Percentiles rank a stretch among this genome's conserved stretches.
These are phyloP conservation scores for Metaphire vulgaris DNA, from an alignment of 1,140 invertebrate species.

Conservation along the genomic window DNA sequence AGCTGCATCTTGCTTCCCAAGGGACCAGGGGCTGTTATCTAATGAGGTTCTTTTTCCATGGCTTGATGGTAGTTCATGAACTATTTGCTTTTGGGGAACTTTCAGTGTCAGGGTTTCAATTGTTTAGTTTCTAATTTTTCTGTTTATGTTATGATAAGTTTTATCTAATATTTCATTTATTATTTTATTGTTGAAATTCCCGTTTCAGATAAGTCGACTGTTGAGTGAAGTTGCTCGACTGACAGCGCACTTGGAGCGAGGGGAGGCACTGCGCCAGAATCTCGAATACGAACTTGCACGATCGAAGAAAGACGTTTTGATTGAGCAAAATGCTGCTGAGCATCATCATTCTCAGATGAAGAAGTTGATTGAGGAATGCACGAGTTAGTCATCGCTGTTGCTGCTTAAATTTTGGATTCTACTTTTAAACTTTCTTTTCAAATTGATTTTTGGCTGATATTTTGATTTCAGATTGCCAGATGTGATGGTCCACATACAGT, in stretches of 20 bases:
- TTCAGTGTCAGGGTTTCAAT: background rate
- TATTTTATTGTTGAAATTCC: background rate
- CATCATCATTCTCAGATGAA: background rate
- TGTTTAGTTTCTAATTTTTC: background rate
- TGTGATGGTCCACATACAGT: too few species aligned
- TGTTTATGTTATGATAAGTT: background rate
- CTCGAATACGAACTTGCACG: slow-evolving; percentile 42
- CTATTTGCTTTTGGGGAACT: too few species aligned
- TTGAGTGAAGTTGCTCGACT: slow-evolving; percentile 33
- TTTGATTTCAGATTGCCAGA: too few species aligned
- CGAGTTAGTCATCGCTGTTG: too few species aligned
- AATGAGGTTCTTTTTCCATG: background rate
- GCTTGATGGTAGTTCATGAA: background rate
- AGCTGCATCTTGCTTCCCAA: too few species aligned
- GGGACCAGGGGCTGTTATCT: too few species aligned
- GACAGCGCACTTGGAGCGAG: slow-evolving; percentile 39
- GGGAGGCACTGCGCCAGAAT: slow-evolving; percentile 37
- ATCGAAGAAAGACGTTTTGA: slow-evolving; percentile 30
- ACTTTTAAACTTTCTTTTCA: too few species aligned
- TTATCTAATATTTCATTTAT: background rate
- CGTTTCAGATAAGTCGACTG: background rate
- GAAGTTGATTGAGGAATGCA: background rate
- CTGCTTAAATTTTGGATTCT: too few species aligned
- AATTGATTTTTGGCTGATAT: too few species aligned
- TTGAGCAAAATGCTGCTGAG: background rate